Evolutionary conservation across 2,888 invertebrate species (phyloP).

Genomic region (Colostygia pectinataria): DNA sequence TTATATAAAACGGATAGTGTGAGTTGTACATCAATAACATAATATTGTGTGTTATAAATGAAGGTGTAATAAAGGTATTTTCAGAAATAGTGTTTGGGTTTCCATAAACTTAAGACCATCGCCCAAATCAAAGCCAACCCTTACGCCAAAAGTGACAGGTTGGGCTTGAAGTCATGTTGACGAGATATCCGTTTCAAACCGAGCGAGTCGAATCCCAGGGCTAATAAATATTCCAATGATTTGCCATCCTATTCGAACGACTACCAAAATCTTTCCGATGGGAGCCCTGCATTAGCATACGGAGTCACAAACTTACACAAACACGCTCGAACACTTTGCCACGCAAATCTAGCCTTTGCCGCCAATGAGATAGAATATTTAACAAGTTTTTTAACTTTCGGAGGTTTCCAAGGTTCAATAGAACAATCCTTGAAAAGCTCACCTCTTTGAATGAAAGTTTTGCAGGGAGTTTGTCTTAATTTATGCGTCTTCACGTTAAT

Average conservation of each 20-base stretch:
- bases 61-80: background rate
- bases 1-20: too few species aligned
- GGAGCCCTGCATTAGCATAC: constrained; percentile 73
- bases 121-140: constrained; percentile 19
- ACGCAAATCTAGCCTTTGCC: constrained; percentile 32
- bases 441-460: constrained; percentile 66
- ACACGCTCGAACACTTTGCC: constrained; percentile 20
- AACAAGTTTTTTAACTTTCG: constrained; percentile 28
- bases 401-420: constrained; percentile 45
- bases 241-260: constrained; percentile 69
- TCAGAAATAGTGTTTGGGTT: background rate
- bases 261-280: constrained; percentile 71
- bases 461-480: constrained; percentile 68
- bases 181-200: constrained; percentile 48
- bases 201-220: constrained; percentile 56
- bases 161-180: constrained; percentile 41
- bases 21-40: too few species aligned
- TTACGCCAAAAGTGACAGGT: constrained; percentile 31
- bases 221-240: constrained; percentile 79
- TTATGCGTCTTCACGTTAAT: constrained; percentile 75
- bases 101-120: constrained; percentile 4
- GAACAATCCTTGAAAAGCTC: constrained; percentile 65
- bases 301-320: constrained; percentile 47
- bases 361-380: constrained; percentile 32
- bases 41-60: too few species aligned